Evolutionary conservation across 2,113 vertebrate species (phyloP).

Genomic region (Epinephelus fuscoguttatus): DNA sequence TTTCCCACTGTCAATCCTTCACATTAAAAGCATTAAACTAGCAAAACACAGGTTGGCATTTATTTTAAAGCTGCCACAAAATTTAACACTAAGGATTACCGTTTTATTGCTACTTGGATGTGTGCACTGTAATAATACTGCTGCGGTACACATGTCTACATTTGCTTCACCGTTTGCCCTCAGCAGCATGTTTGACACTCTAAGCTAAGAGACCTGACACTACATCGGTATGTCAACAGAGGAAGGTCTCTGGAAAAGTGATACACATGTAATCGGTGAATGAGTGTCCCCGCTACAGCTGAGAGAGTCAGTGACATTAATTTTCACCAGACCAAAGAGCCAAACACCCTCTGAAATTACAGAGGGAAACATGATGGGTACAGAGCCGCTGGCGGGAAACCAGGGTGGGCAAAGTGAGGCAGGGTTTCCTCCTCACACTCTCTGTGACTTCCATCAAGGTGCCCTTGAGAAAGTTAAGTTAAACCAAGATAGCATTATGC

Average conservation of each 20-base stretch:
- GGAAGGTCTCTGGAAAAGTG: conserved; percentile 25
- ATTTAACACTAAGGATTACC: not conserved
- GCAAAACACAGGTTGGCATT: not conserved
- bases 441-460: not conserved
- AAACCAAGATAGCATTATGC: not conserved
- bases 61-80: not conserved
- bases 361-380: conserved; percentile 11
- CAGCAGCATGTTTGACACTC: conserved; percentile 30
- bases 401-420: not conserved
- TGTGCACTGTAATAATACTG: not conserved
- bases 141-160: not conserved
- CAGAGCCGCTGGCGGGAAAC: not conserved
- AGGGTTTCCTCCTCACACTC: not conserved
- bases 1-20: not conserved
- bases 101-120: not conserved
- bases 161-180: conserved; percentile 5
- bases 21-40: not conserved
- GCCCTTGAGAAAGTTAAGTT: conserved; percentile 18
- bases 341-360: conserved; percentile 67
- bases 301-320: not conserved
- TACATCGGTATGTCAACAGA: conserved; percentile 14
- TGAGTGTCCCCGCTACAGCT: not conserved
- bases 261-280: conserved; percentile 36
- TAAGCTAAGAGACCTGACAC: not conserved
- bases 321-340: conserved; percentile 7